These are phyloP conservation scores for Cephus runcator DNA, from an alignment of 2,888 invertebrate genomes.

Conservation along the genomic window DNA sequence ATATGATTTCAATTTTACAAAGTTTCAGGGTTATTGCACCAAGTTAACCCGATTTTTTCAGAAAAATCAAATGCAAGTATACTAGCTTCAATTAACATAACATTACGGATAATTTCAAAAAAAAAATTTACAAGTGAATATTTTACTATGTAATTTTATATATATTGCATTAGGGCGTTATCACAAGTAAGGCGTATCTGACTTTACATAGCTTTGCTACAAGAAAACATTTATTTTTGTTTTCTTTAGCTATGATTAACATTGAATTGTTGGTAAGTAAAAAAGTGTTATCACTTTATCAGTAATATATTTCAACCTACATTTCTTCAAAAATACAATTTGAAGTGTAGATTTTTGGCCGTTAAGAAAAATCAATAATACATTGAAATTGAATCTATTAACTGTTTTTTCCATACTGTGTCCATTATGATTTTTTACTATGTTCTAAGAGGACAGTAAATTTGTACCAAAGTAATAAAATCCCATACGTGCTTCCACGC, in stretches of 20 bases:
- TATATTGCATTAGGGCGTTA: too few relatives aligned
- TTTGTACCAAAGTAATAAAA: background rate
- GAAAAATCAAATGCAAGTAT: background rate
- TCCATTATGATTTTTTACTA: background rate
- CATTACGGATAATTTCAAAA: background rate
- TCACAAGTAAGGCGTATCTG: too few relatives aligned
- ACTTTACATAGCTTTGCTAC: too few relatives aligned
- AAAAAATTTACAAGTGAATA: too few relatives aligned
- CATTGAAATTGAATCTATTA: background rate
- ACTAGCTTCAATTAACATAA: background rate
- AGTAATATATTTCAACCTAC: too few relatives aligned
- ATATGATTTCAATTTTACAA: background rate
- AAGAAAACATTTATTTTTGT: too few relatives aligned
- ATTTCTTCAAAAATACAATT: too few relatives aligned
- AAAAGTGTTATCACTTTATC: too few relatives aligned
- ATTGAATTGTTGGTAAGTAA: too few relatives aligned
- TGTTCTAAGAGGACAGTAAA: background rate
- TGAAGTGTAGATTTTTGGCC: too few relatives aligned
- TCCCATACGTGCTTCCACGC: background rate
- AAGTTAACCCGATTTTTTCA: background rate
- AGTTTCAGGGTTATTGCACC: background rate
- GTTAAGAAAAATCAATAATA: background rate
- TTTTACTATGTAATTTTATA: too few relatives aligned
- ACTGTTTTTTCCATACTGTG: background rate
- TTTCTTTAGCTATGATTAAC: too few relatives aligned